These are phyloP conservation scores for Germaria angustata DNA, from an alignment of 2,888 invertebrate genomes.

Conservation along the genomic window DNA sequence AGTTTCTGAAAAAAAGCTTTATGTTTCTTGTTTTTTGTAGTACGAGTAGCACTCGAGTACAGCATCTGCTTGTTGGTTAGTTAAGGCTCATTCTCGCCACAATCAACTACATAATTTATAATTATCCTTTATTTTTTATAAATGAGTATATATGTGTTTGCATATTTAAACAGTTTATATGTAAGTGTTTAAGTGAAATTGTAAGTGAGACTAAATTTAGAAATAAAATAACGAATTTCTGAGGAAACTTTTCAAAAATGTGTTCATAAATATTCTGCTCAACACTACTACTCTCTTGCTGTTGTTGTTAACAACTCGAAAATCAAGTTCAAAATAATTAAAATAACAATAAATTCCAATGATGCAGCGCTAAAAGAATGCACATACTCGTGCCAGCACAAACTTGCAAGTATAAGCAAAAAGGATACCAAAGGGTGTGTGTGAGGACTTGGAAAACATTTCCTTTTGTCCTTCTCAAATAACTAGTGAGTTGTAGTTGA, in stretches of 20 bases:
- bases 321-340: conserved; percentile 61
- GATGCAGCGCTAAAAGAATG: not conserved
- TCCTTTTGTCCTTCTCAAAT: conserved; percentile 46
- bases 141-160: not conserved
- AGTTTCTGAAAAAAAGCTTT: not conserved
- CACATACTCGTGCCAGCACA: not conserved
- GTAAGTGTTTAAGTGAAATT: not conserved
- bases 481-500: conserved; percentile 4
- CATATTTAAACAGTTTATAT: not conserved
- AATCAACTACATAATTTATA: conserved; percentile 7
- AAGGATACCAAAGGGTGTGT: conserved; percentile 24
- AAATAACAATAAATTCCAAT: conserved; percentile 56
- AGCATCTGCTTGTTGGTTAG: conserved; percentile 32
- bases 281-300: conserved; percentile 8
- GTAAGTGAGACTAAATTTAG: not conserved
- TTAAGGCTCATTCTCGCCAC: not conserved
- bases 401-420: not conserved
- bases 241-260: conserved; percentile 7
- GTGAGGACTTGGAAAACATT: conserved; percentile 49
- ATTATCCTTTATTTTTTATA: conserved; percentile 16
- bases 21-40: not conserved
- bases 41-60: not conserved
- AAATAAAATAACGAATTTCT: conserved; percentile 1
- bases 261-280: conserved; percentile 2
- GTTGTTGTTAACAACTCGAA: conserved; percentile 32